Evolutionary conservation across 1,140 invertebrate genomes (phyloP), one percentile per base, ranked within the genome.

Genomic region (Drosophila truncata): DNA sequence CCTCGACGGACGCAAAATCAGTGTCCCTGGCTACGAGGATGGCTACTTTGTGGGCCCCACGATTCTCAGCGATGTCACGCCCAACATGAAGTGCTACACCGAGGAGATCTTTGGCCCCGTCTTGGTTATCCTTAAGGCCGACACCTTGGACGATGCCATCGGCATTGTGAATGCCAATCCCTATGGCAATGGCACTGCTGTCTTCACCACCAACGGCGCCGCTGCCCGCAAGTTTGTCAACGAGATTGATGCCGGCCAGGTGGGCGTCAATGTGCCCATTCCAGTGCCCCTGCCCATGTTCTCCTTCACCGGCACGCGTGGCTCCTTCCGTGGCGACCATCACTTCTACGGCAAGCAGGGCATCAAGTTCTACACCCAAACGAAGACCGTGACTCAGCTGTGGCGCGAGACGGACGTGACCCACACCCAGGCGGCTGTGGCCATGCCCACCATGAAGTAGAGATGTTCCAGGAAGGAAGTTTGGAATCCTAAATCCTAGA

Each of bases 71-170:
- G 95, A 97, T 86, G 99, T 99, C 2, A 95, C 95, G 94, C 94
- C 98, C 2, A 93, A 95, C 50, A 99, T 99, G 98, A 95, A 95
- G 78, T 99, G 99, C 93, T 99, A 99, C 93, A 98, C 95, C 65
- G 98, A 99, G 94, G 99, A 99, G 94, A 99, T 99, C 79, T 99
- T 99, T 93, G 99, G 99, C 2, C 99, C 99, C 1, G 99, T 99
- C 13, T 93, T 99, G 11, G 94, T 97, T 3, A 97, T 97, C 70
- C 94, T 99, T 6, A 95, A 95, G 49, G 96, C 95, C 1, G 96
- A 99, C 64, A 99, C 97, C 1, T 91, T 99, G 18, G 98, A 99
- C 82, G 97, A 99, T 54, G 99, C 99, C 37, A 99, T 99, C 74
- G 92, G 97, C 52, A 93, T 99, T 59, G 98, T 99, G 62, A 99